Conservation (phyloP, 2,797 vertebrate species). For the Yasuhikotakia modesta region DNA sequence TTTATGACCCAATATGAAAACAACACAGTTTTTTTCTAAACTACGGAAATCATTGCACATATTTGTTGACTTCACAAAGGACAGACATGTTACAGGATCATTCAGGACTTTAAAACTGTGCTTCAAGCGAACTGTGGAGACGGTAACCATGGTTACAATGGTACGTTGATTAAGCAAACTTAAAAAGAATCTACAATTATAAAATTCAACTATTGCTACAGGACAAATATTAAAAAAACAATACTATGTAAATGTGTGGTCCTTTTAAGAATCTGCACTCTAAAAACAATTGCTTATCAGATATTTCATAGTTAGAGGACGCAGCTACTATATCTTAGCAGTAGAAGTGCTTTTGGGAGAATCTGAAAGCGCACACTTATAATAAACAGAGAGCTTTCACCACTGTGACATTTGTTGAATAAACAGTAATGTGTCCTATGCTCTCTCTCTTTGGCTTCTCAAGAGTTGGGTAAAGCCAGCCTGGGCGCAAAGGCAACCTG, state of each 20-base stretch:
- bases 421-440: slow-evolving; percentile 69
- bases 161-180: slow-evolving; percentile 54
- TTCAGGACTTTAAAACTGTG: slow-evolving; percentile 34
- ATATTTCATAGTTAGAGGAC: slow-evolving; percentile 57
- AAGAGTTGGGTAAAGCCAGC: slow-evolving; percentile 62
- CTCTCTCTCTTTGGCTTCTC: slow-evolving; percentile 68
- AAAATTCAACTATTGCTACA: slow-evolving; percentile 72
- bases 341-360: slow-evolving; percentile 53
- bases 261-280: slow-evolving; percentile 50
- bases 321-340: slow-evolving; percentile 62
- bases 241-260: slow-evolving; percentile 62
- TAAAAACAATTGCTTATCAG: slow-evolving; percentile 34
- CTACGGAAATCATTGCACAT: slow-evolving; percentile 61
- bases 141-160: slow-evolving; percentile 34
- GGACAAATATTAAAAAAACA: slow-evolving; percentile 66
- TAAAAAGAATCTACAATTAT: slow-evolving; percentile 59
- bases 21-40: slow-evolving; percentile 31
- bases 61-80: slow-evolving; percentile 54
- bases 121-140: slow-evolving; percentile 48
- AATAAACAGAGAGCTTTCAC: slow-evolving; percentile 51
- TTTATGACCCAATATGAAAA: slow-evolving; percentile 27
- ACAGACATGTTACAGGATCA: slow-evolving; percentile 43
- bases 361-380: slow-evolving; percentile 62
- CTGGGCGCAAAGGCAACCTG: slow-evolving; percentile 56
- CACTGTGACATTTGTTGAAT: slow-evolving; percentile 56